Evolutionary conservation across 1,140 invertebrate species (phyloP), one percentile per base, ranked within the genome.

Genomic region (Sycobia sp.): DNA sequence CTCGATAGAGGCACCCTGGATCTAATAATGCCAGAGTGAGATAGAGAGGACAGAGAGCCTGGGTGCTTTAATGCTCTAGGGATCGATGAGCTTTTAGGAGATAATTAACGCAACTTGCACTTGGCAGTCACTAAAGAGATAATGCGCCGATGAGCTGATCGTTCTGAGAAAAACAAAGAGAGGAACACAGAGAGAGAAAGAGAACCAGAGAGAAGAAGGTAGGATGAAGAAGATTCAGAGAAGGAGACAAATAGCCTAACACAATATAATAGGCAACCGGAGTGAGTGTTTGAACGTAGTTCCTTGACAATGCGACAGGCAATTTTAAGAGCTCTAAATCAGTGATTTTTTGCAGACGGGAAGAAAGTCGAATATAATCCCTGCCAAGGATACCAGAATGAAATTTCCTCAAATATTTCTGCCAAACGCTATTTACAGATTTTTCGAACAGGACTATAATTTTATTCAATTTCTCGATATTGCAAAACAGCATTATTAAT

Each of bases 1-100:
- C 74, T 63, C 71, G 65, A 70, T 79, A 76, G 22, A 53, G n/a
- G 1, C 43, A 78, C 80, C 78, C 78, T 81, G 76, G 73, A 79
- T 65, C 55, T 46, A 34, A 29, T 34, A 55, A 7, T 22, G 3
- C 34, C 9, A 46, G 22, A 46, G 29, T 38, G 59, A 62, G 67
- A 73, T 73, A 66, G 69, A 75, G 73, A 77, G 44, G 4, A 14
- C 4, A 20, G 23, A 4, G 38, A 29, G 53, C 9, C 0, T 20
- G 18, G 20, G 27, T 25, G 43, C 72, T 73, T 79, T 79, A 78
- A 76, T 76, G 69, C 65, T 65, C 59, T 62, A 65, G 65, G 72
- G 67, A 78, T 77, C 76, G 76, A 80, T 79, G 71, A 74, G 64
- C 47, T 66, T 69, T 23, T 22, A n/a, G 16, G 32, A 18, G 70